Evolutionary conservation across 2,113 vertebrate species (phyloP).

Genomic region (Pterocles orientalis): DNA sequence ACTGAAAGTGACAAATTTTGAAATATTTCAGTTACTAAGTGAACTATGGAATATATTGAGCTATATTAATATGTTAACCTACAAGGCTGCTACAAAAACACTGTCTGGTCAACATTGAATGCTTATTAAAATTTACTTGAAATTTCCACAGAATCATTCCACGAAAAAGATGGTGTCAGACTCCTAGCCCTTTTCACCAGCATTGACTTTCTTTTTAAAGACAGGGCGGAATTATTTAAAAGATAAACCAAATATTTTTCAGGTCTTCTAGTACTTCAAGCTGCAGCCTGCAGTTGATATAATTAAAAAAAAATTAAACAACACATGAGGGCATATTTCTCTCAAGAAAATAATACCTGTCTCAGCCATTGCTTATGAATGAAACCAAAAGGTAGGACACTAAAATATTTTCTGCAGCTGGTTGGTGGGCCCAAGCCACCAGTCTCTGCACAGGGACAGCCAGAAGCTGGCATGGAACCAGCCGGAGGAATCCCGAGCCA

Average conservation of each 20-base stretch:
- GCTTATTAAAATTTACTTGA: not conserved
- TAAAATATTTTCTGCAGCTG: not conserved
- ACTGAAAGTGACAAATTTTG: not conserved
- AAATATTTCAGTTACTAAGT: not conserved
- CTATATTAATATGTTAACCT: not conserved
- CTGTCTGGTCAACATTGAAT: not conserved
- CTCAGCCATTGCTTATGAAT: not conserved
- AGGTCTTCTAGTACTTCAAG: not conserved
- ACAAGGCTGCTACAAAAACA: not conserved
- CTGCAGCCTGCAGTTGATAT: not conserved
- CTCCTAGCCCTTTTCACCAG: not conserved
- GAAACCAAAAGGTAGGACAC: not conserved
- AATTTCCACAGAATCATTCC: not conserved
- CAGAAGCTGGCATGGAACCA: not conserved
- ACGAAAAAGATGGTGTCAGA: not conserved
- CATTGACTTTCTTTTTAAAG: not conserved
- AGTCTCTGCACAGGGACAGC: not conserved
- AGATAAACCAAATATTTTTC: not conserved
- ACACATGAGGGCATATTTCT: not conserved
- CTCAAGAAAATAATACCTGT: not conserved
- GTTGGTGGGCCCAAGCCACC: not conserved
- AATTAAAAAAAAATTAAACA: not conserved
- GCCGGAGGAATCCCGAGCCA: not conserved
- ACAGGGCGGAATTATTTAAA: not conserved
- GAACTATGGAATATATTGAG: not conserved